Conservation (phyloP, 1,140 invertebrate species). For the Drosophila ohnishii region DNA sequence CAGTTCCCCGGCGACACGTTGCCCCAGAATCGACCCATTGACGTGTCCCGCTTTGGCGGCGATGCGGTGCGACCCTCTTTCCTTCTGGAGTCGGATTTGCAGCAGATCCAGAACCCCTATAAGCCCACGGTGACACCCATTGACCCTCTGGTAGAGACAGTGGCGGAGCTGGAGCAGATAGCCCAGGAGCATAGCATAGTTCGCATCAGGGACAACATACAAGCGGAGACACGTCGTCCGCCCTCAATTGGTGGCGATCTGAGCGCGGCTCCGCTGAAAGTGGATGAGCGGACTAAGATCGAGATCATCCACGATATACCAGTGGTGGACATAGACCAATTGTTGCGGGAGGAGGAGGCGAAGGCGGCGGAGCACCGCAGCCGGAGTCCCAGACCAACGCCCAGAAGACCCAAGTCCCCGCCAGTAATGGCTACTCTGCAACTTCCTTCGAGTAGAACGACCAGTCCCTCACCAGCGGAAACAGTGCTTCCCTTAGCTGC, state of each 20-base stretch:
- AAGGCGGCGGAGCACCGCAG: slow-evolving; percentile 71
- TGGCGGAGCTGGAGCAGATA: slow-evolving; percentile 65
- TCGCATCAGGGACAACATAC: slow-evolving; percentile 71
- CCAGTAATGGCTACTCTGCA: slow-evolving; percentile 57
- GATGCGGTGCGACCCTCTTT: slow-evolving; percentile 64
- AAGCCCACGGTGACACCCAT: slow-evolving; percentile 50
- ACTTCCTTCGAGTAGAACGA: slow-evolving; percentile 54
- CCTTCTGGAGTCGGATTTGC: slow-evolving; percentile 54
- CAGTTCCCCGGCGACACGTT: slow-evolving; percentile 33
- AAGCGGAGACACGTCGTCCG: slow-evolving; percentile 60
- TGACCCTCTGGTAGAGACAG: slow-evolving; percentile 67
- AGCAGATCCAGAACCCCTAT: slow-evolving; percentile 48
- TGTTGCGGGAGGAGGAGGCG: slow-evolving; percentile 57
- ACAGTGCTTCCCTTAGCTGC: background rate
- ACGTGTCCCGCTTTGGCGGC: slow-evolving; percentile 68
- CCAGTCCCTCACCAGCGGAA: slow-evolving; percentile 35
- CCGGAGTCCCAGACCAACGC: slow-evolving; percentile 61
- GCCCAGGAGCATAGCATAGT: slow-evolving; percentile 69
- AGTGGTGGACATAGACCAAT: slow-evolving; percentile 64
- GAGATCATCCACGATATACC: slow-evolving; percentile 62
- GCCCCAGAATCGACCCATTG: slow-evolving; percentile 78
- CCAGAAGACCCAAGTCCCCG: slow-evolving; percentile 63
- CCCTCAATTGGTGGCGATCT: slow-evolving; percentile 64
- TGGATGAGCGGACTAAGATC: slow-evolving; percentile 70
- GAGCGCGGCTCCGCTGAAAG: slow-evolving; percentile 41